Conservation (phyloP, 2,113 vertebrate species). For the Caracal caracal region DNA sequence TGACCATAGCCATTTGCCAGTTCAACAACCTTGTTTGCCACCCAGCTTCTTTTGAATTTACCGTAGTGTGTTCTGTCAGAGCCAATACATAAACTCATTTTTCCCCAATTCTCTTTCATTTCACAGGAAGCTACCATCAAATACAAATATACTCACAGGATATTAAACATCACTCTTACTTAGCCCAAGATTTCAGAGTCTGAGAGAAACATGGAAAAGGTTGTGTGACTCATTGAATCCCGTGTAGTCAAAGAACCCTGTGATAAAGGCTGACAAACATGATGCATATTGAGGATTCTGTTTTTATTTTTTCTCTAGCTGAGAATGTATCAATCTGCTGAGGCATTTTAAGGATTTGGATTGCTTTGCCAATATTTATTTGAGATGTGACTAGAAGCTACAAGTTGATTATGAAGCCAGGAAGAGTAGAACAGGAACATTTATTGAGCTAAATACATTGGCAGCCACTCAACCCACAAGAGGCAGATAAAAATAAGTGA, state of each 20-base stretch:
- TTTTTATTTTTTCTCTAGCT: slow-evolving; percentile 15
- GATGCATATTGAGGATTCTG: neutral
- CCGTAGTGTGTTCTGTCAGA: neutral
- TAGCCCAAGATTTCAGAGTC: neutral
- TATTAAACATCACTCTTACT: slow-evolving; percentile 51
- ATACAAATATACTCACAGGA: neutral
- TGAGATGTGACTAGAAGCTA: slow-evolving; percentile 53
- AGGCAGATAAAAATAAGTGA: slow-evolving; percentile 68
- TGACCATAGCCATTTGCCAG: slow-evolving; percentile 55
- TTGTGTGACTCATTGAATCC: neutral
- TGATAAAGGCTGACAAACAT: neutral
- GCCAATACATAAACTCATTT: neutral
- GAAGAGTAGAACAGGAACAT: slow-evolving; percentile 37
- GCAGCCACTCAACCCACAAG: slow-evolving; percentile 56
- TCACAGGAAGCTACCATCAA: slow-evolving; percentile 26
- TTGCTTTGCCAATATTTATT: slow-evolving; percentile 75
- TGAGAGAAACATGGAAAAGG: neutral
- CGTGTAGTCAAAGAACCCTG: neutral
- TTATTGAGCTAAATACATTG: slow-evolving; percentile 55
- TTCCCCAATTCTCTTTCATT: neutral
- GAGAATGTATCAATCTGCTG: slow-evolving; percentile 35
- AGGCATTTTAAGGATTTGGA: slow-evolving; percentile 54
- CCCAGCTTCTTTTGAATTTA: neutral
- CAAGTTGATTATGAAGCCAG: slow-evolving; percentile 60
- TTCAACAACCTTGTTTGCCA: neutral